These are phyloP conservation scores for Drosophila antonietae DNA, from an alignment of 2,888 invertebrate species.

Conservation along the genomic window DNA sequence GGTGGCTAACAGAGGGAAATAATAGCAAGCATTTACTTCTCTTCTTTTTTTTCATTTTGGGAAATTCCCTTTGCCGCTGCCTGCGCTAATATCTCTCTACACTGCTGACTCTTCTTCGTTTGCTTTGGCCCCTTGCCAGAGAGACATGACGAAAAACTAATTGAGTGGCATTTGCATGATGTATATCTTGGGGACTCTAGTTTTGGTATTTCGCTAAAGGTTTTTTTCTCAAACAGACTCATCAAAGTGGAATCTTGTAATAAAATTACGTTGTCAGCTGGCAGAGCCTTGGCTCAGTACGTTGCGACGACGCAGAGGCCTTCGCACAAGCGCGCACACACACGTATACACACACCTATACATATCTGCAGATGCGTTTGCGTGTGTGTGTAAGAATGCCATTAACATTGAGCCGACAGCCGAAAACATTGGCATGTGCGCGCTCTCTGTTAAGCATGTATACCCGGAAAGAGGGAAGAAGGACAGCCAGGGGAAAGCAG, in stretches of 20 bases:
- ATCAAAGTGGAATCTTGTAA: slow-evolving; percentile 73
- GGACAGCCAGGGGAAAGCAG: slow-evolving; percentile 28
- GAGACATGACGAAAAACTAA: slow-evolving; percentile 68
- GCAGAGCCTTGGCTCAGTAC: slow-evolving; percentile 58
- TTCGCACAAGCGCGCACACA: slow-evolving; percentile 31
- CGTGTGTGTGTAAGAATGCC: slow-evolving; percentile 43
- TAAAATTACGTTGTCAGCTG: slow-evolving; percentile 51
- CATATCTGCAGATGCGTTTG: slow-evolving; percentile 5
- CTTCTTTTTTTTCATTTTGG: slow-evolving; percentile 34
- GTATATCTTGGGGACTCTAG: slow-evolving; percentile 23
- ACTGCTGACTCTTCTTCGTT: slow-evolving; percentile 12
- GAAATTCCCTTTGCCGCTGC: slow-evolving; percentile 62
- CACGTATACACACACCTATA: neutral
- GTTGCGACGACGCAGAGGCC: slow-evolving; percentile 38
- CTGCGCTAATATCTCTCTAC: slow-evolving; percentile 17
- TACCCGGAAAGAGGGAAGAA: slow-evolving; percentile 32
- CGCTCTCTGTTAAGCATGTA: slow-evolving; percentile 43
- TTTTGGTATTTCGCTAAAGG: slow-evolving; percentile 24
- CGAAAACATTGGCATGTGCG: slow-evolving; percentile 58
- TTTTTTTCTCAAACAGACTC: slow-evolving; percentile 51
- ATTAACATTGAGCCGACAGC: slow-evolving; percentile 68
- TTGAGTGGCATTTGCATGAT: slow-evolving; percentile 65
- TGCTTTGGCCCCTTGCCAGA: slow-evolving; percentile 50
- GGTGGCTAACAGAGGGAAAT: slow-evolving; percentile 33
- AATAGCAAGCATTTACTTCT: slow-evolving; percentile 28